Conservation (phyloP, 2,113 vertebrate species). For the Ophthalmolycus amberensis region DNA sequence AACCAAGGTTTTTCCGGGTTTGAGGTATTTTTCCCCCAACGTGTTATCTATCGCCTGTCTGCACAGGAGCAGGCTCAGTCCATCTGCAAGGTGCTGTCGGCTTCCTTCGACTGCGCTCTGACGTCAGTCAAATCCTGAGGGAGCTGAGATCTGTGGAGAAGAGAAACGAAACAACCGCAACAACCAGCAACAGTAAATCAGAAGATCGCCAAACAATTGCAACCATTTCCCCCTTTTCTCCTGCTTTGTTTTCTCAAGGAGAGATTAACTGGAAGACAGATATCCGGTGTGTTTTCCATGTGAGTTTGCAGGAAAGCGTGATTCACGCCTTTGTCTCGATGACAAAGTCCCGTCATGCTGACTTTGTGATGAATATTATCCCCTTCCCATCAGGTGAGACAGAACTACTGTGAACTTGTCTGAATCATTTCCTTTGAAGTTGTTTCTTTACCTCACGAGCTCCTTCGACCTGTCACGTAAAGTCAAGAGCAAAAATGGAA, state of each 20-base stretch:
- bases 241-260: neutral
- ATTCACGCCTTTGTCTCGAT: neutral
- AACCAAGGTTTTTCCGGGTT: neutral
- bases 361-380: neutral
- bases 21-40: neutral
- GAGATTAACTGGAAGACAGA: neutral
- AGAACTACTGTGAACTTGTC: conserved; percentile 25
- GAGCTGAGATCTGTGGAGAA: neutral
- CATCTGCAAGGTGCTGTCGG: conserved; percentile 95
- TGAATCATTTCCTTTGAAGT: conserved; percentile 20
- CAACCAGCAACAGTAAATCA: neutral
- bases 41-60: neutral
- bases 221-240: conserved; percentile 13
- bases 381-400: conserved; percentile 5
- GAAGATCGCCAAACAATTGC: neutral
- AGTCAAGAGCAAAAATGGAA: neutral
- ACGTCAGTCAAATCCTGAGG: conserved; percentile 89
- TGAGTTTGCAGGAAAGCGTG: neutral
- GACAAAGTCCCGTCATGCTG: neutral
- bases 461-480: neutral
- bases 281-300: neutral
- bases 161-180: conserved; percentile 22
- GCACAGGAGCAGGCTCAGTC: conserved; percentile 95
- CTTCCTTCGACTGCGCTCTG: conserved; percentile 93
- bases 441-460: neutral